phyloP scores from a whole-genome alignment of 1,140 invertebrate species.

The Drosophila kanapiae region DNA sequence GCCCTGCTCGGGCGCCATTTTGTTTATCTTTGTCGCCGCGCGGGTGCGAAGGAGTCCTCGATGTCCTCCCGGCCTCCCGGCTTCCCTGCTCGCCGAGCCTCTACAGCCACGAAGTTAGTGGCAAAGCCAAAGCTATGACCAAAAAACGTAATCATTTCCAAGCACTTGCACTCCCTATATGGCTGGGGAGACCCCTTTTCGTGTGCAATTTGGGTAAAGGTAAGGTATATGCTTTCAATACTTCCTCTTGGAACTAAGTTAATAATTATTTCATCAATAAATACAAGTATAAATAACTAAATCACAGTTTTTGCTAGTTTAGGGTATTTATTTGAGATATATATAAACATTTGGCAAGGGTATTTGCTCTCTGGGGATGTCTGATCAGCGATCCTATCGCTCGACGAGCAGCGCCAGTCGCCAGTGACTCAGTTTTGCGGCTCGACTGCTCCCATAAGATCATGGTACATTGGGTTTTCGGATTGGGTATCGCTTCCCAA shows the following conservation, averaged over 20 bases:
- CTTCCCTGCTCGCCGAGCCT: background rate
- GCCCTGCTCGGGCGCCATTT: conserved; percentile 66
- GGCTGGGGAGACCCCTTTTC: too few relatives aligned
- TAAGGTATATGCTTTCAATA: too few relatives aligned
- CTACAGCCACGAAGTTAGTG: background rate
- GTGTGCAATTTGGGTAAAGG: too few relatives aligned
- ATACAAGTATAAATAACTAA: too few relatives aligned
- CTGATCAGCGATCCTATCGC: background rate
- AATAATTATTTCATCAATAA: too few relatives aligned
- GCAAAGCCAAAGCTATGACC: background rate
- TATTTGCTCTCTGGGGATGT: background rate
- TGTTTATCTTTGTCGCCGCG: conserved; percentile 79
- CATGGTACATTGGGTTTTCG: conserved; percentile 65
- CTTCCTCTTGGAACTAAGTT: too few relatives aligned
- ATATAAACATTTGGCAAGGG: background rate
- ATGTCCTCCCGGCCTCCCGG: background rate
- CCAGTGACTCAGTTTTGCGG: conserved; percentile 36
- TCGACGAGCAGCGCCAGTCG: conserved; percentile 3
- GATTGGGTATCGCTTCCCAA: conserved; percentile 11
- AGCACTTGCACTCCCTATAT: too few relatives aligned
- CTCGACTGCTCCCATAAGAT: conserved; percentile 63
- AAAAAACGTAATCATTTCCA: background rate
- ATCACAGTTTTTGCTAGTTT: too few relatives aligned
- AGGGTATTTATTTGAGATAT: background rate
- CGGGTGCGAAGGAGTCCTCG: conserved; percentile 32